These are phyloP conservation scores for Aspidiotus destructor DNA, from an alignment of 2,888 invertebrate species.

Conservation along the genomic window DNA sequence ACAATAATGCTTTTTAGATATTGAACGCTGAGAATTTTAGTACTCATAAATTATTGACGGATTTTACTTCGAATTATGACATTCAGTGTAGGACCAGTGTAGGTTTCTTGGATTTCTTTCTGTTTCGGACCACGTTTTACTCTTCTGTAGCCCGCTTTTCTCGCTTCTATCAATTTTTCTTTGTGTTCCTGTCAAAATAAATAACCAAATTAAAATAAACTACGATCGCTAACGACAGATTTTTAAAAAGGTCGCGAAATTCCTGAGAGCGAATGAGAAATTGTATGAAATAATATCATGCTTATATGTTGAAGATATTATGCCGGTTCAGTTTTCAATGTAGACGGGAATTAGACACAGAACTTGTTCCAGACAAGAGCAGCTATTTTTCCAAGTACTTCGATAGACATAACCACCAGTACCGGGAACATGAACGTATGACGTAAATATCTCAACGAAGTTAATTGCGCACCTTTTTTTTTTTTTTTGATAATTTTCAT, in stretches of 20 bases:
- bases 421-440: no score
- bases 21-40: background rate
- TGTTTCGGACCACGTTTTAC: slow-evolving; percentile 17
- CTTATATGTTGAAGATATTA: no score
- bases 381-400: no score
- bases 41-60: background rate
- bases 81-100: slow-evolving; percentile 8
- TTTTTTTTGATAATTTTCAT: no score
- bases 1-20: background rate
- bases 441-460: background rate
- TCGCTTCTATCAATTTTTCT: slow-evolving; percentile 51
- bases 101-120: slow-evolving; percentile 13
- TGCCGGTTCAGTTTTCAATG: no score
- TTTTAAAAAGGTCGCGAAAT: no score
- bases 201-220: background rate
- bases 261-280: no score
- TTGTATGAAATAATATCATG: no score
- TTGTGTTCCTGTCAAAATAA: slow-evolving; percentile 47
- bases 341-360: no score
- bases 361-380: no score
- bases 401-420: no score
- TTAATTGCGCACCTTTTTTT: no score
- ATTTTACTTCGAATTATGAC: slow-evolving; percentile 18
- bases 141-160: slow-evolving; percentile 50
- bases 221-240: background rate